Evolutionary conservation across 1,140 invertebrate genomes (phyloP).

Genomic region (Drosophila ogumai): DNA sequence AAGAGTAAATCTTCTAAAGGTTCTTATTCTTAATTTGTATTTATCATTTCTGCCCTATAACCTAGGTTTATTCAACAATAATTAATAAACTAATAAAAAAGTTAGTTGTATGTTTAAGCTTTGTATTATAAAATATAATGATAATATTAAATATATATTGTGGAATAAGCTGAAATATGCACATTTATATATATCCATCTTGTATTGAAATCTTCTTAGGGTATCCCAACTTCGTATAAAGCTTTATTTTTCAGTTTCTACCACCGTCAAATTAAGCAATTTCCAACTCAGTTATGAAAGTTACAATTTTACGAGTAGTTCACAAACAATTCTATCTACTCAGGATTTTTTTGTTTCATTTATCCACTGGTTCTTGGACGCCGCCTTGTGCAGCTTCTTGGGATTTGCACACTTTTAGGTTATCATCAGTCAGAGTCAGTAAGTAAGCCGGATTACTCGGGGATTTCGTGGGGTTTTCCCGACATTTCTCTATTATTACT

Average conservation of each 20-base stretch:
- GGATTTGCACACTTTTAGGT: slow-evolving; percentile 80
- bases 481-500: slow-evolving; percentile 56
- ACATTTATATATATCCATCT: neutral
- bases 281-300: slow-evolving; percentile 40
- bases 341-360: slow-evolving; percentile 17
- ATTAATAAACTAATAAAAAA: neutral
- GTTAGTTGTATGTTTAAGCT: neutral
- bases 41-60: neutral
- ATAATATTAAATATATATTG: too few species aligned
- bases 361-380: slow-evolving; percentile 2
- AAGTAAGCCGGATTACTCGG: slow-evolving; percentile 75
- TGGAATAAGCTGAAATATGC: neutral
- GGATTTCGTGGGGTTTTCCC: slow-evolving; percentile 70
- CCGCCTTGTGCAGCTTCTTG: slow-evolving; percentile 34
- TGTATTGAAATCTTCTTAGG: neutral
- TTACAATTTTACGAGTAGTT: slow-evolving; percentile 62
- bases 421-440: slow-evolving; percentile 60
- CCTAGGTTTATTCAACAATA: neutral
- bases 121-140: neutral
- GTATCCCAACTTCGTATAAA: neutral
- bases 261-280: slow-evolving; percentile 56
- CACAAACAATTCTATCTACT: slow-evolving; percentile 58
- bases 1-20: too few species aligned
- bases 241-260: neutral
- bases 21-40: too few species aligned